Evolutionary conservation across 2,888 invertebrate genomes (phyloP), one percentile per base, ranked within the genome.

Genomic region (Euclidia mi): DNA sequence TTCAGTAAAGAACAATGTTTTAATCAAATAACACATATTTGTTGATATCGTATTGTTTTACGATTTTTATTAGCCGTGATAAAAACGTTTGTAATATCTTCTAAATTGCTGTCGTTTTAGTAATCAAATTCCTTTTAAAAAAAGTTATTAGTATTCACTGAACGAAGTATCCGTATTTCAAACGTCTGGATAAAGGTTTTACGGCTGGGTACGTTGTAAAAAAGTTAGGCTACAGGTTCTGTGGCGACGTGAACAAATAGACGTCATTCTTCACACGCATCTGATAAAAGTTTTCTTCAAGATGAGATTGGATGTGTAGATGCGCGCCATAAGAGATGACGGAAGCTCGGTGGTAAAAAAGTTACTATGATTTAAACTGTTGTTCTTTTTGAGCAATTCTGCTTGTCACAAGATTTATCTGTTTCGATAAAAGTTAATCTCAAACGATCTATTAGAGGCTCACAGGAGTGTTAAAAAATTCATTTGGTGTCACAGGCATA

Each of bases 251-350:
- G 15, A 35, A 70, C 57, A 51, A 58, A 70, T 70, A 43, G 52
- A 14, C 17, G 41, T 47, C 52, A 65, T 70, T 68, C 60, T 41
- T 70, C 47, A 43, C 49, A 72, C 60, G 65, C 65, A 68, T 72
- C 65, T 72, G 73, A 71, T 70, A 48, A 50, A 64, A 70, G 55
- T 72, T 67, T 53, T 25, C 20, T 44, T 28, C 37, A 41, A 49
- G 49, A 52, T 64, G 40, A 50, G 49, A 59, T 60, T 45, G 64
- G 20, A 43, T 58, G 15, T 34, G 12, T 32, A 43, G 34, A 28
- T 42, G 14, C 2, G n/a, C 12, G 18, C 31, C 32, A n/a, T 37
- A 61, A 35, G 42, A 53, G 63, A 63, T 53, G 42, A 43, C 28
- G 28, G 15, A 34, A 56, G 49, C 43, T 57, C 57, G 6, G 15